phyloP scores from a whole-genome alignment of 1,140 invertebrate species.

The Anastatus disparis region DNA sequence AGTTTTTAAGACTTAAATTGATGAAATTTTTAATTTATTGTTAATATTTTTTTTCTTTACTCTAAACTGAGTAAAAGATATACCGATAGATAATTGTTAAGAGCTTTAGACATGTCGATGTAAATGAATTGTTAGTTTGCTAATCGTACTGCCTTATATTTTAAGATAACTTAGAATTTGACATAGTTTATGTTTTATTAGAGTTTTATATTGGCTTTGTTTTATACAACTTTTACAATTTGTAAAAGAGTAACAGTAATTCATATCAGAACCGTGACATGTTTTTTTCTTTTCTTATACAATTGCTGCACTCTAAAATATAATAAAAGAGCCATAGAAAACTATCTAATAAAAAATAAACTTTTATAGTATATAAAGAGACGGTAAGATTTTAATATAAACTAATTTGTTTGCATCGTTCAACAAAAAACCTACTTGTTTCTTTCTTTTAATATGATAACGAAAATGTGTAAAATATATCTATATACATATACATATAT shows the following conservation, averaged over 20 bases:
- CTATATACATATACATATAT: too few species aligned
- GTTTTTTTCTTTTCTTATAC: background rate
- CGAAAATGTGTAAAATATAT: conserved; percentile 15
- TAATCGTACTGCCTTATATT: conserved; percentile 32
- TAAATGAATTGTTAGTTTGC: conserved; percentile 31
- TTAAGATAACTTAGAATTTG: conserved; percentile 19
- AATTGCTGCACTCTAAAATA: background rate
- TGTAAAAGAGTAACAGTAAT: background rate
- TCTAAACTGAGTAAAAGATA: conserved; percentile 7
- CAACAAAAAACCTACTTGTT: conserved; percentile 3
- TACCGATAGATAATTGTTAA: conserved; percentile 26
- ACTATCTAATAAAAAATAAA: conserved; percentile 5
- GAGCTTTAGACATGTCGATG: conserved; percentile 24
- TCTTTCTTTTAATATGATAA: conserved; percentile 14
- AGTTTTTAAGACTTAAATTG: conserved; percentile 28
- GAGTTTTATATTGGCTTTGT: background rate
- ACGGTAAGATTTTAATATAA: conserved; percentile 22
- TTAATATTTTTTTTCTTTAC: conserved; percentile 16
- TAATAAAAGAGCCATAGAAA: conserved; percentile 1
- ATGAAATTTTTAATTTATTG: conserved; percentile 28
- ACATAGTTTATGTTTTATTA: conserved; percentile 19
- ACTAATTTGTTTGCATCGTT: conserved; percentile 24
- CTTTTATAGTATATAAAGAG: conserved; percentile 3
- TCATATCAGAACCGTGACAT: background rate
- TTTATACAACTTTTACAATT: background rate